A percentile compares a stretch with the other conserved stretches of the same genome.
phyloP scores from a whole-genome alignment of 1,140 invertebrate genomes.

The Akabosia matsudoensis region DNA sequence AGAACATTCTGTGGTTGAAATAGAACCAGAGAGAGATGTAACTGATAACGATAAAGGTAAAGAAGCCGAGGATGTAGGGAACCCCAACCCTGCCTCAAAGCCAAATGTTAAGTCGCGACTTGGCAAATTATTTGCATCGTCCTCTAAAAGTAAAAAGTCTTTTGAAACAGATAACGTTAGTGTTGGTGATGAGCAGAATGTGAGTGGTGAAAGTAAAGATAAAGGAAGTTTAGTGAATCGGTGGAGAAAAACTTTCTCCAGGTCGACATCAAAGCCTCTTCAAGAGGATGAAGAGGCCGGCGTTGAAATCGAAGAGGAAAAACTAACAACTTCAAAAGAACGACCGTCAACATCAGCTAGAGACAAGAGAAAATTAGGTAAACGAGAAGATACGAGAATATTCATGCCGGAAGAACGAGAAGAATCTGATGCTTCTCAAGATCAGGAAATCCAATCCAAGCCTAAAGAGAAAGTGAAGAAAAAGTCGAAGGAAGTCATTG shows the following conservation, averaged over 20 bases:
- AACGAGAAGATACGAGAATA: background rate
- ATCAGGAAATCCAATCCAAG: background rate
- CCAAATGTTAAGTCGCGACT: background rate
- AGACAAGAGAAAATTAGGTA: background rate
- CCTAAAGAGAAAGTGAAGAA: background rate
- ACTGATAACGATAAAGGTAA: background rate
- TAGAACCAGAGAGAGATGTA: background rate
- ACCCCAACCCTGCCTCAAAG: background rate
- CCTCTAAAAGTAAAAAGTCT: slow-evolving; percentile 3
- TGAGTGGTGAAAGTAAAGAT: background rate
- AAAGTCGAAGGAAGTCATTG: background rate
- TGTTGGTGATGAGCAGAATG: background rate
- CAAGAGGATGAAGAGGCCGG: background rate
- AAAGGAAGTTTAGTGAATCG: background rate
- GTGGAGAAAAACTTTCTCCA: background rate
- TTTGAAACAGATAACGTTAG: background rate
- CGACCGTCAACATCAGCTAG: background rate
- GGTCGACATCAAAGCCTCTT: background rate
- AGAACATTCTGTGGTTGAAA: background rate
- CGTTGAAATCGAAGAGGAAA: background rate
- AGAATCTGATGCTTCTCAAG: background rate
- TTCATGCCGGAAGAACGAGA: background rate
- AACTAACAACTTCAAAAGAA: background rate
- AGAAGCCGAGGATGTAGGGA: background rate
- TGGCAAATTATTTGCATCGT: background rate